A percentile compares a stretch with the other conserved stretches of the same genome.
Conservation (phyloP, 2,797 vertebrate species). For the Trematomus bernacchii region DNA sequence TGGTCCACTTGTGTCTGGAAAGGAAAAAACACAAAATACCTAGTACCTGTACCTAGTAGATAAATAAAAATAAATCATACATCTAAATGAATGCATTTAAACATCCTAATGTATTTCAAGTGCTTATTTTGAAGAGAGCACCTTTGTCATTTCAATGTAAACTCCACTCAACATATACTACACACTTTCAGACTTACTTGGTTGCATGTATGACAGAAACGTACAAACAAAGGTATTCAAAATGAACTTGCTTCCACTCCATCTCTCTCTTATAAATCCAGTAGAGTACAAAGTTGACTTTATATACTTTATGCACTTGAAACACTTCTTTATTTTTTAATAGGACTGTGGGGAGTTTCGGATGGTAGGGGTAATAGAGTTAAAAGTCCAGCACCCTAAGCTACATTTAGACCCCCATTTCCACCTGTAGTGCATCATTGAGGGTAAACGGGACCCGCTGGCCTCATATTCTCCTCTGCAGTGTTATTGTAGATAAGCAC, state of each 20-base stretch:
- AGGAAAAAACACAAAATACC: constrained; percentile 6
- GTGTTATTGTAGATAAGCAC: constrained; percentile 83
- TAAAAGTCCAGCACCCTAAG: constrained; percentile 45
- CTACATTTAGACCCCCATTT: constrained; percentile 63
- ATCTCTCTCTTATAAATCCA: constrained; percentile 18
- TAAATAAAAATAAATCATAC: not conserved
- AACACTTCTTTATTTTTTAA: constrained; percentile 9
- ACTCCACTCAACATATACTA: not conserved
- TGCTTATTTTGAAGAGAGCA: constrained; percentile 10
- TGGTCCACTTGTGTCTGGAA: not conserved
- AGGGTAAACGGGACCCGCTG: constrained; percentile 65
- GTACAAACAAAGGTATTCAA: not conserved
- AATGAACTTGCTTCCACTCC: not conserved
- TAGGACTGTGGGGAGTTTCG: constrained; percentile 20
- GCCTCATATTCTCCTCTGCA: constrained; percentile 74
- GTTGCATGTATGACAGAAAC: not conserved
- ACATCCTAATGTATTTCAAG: not conserved
- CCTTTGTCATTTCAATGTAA: constrained; percentile 8
- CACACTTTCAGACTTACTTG: not conserved
- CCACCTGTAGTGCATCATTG: constrained; percentile 73
- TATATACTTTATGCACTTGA: constrained; percentile 21
- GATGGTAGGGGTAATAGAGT: constrained; percentile 25
- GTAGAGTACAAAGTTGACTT: constrained; percentile 51
- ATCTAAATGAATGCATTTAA: not conserved
- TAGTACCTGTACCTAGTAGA: no score